Conservation (phyloP, 2,888 invertebrate species). For the Acrobeloides nanus region DNA sequence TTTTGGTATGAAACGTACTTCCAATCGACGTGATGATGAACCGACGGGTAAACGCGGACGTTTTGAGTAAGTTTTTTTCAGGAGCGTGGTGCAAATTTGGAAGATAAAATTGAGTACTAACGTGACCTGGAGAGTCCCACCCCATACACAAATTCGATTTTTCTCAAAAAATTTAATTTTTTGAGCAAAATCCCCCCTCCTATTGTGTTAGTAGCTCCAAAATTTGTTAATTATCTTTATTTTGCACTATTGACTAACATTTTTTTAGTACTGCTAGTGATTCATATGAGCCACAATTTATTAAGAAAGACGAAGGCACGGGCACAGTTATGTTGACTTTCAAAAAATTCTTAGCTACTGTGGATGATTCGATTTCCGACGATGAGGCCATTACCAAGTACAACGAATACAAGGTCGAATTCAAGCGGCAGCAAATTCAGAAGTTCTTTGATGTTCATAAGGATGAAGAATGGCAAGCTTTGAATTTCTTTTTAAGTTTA, state of each 20-base stretch:
- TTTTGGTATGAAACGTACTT: conserved; percentile 30
- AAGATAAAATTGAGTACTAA: no score
- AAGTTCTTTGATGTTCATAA: conserved; percentile 98
- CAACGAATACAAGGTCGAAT: conserved; percentile 95
- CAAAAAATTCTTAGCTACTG: conserved; percentile 87
- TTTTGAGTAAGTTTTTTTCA: conserved; percentile 26
- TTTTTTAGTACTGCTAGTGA: conserved; percentile 18
- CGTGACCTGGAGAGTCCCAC: no score
- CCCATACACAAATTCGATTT: no score
- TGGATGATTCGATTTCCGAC: conserved; percentile 85
- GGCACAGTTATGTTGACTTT: conserved; percentile 87
- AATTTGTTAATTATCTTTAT: no score
- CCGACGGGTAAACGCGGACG: conserved; percentile 27
- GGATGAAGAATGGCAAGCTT: conserved; percentile 89
- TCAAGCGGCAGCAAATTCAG: conserved; percentile 86
- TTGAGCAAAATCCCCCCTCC: no score
- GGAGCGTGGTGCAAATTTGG: no score
- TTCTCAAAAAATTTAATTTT: no score
- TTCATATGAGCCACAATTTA: conserved; percentile 32
- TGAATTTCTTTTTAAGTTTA: neutral
- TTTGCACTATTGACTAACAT: no score
- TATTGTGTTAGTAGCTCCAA: no score
- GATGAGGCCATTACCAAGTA: conserved; percentile 93
- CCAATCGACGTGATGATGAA: conserved; percentile 32
- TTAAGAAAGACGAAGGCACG: conserved; percentile 17